Conservation (phyloP, 2,797 vertebrate genomes). For the Aeoliscus strigatus region DNA sequence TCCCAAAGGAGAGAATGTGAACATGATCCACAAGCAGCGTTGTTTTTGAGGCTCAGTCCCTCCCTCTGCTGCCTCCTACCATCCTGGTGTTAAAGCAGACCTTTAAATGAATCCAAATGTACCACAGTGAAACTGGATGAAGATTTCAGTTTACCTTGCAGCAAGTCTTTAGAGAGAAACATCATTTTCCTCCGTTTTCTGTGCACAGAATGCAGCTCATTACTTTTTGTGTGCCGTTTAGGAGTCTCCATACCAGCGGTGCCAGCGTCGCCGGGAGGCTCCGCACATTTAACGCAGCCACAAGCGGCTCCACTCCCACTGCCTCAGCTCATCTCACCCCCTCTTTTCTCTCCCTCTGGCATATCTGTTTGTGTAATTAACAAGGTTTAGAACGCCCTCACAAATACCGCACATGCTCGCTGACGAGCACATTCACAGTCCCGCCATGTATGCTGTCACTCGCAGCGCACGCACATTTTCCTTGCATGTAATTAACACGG, state of each 20-base stretch:
- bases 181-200: conserved; percentile 24
- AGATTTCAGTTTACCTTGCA: conserved; percentile 9
- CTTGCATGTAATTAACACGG: conserved; percentile 65
- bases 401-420: conserved; percentile 45
- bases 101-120: conserved; percentile 16
- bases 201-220: conserved; percentile 22
- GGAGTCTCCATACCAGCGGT: conserved; percentile 18
- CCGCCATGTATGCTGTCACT: conserved; percentile 37
- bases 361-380: conserved; percentile 70
- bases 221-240: conserved; percentile 37
- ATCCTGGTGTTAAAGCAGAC: conserved; percentile 23
- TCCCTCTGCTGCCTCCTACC: conserved; percentile 2
- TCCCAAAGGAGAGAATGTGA: not conserved
- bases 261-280: conserved; percentile 37
- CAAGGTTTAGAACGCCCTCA: conserved; percentile 64
- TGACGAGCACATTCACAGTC: conserved; percentile 28
- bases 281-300: conserved; percentile 40
- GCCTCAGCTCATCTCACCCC: conserved; percentile 38
- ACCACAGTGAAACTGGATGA: conserved; percentile 9
- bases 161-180: conserved; percentile 24
- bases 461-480: conserved; percentile 29
- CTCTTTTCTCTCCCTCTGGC: conserved; percentile 43
- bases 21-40: conserved; percentile 11
- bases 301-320: conserved; percentile 48
- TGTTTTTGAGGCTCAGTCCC: conserved; percentile 12